A percentile compares a stretch with the other conserved stretches of the same genome.
Evolutionary conservation across 2,797 vertebrate genomes (phyloP).

Genomic region (Acipenser transmontanus): DNA sequence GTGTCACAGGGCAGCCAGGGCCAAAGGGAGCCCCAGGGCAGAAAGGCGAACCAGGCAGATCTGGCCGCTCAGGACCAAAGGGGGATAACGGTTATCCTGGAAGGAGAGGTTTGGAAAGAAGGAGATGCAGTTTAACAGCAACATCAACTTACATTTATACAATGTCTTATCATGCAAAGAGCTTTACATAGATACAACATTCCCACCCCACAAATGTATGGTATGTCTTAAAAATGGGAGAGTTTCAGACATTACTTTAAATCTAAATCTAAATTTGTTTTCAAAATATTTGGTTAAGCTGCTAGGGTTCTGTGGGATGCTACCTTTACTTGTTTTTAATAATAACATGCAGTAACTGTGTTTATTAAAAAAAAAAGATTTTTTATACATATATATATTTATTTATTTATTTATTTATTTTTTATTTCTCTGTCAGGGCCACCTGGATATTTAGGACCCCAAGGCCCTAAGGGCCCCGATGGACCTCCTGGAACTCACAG

Average conservation of each 20-base stretch:
- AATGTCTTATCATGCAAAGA: too few relatives aligned
- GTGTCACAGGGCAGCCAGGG: conserved; percentile 28
- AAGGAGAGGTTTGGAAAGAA: conserved; percentile 52
- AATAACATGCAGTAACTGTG: too few relatives aligned
- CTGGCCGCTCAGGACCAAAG: conserved; percentile 55
- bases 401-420: background rate
- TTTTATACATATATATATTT: too few relatives aligned
- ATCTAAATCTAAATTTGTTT: too few relatives aligned
- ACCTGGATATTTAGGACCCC: conserved; percentile 49
- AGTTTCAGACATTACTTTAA: too few relatives aligned
- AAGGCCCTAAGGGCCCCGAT: conserved; percentile 29
- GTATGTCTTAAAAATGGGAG: too few relatives aligned
- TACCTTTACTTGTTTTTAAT: too few relatives aligned
- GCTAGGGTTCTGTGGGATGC: too few relatives aligned
- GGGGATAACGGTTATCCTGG: conserved; percentile 66
- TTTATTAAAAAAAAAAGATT: background rate
- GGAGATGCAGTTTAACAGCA: background rate
- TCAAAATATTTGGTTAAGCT: too few relatives aligned
- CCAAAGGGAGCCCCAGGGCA: conserved; percentile 48
- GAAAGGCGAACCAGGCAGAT: conserved; percentile 47
- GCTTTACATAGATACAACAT: too few relatives aligned
- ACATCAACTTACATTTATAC: too few relatives aligned
- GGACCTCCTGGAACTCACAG: conserved; percentile 26
- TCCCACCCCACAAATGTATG: too few relatives aligned
- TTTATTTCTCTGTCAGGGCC: conserved; percentile 43